These are phyloP conservation scores for Mormyrus lacerda DNA, from an alignment of 2,113 vertebrate species.

Conservation along the genomic window DNA sequence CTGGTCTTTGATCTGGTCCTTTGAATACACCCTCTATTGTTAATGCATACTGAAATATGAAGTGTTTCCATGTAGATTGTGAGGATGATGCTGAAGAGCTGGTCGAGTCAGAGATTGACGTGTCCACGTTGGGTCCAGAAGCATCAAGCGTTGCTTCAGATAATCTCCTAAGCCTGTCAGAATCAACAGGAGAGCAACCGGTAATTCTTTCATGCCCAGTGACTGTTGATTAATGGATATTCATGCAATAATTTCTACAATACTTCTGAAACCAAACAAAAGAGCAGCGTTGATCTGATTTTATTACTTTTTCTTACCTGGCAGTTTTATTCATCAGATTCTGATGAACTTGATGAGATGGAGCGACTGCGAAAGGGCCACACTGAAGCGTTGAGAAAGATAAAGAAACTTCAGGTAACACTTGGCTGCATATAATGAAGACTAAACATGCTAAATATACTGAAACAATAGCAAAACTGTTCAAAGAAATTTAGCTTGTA, in stretches of 20 bases:
- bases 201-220: conserved; percentile 33
- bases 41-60: background rate
- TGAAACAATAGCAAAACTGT: background rate
- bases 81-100: conserved; percentile 63
- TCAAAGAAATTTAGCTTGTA: background rate
- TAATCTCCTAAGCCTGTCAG: conserved; percentile 52
- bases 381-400: conserved; percentile 72
- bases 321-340: conserved; percentile 60
- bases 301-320: background rate
- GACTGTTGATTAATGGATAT: background rate
- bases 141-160: conserved; percentile 30
- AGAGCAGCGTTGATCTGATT: background rate
- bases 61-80: conserved; percentile 60
- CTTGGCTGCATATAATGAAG: background rate
- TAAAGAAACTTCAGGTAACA: conserved; percentile 74
- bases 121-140: conserved; percentile 35
- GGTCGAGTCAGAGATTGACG: conserved; percentile 61
- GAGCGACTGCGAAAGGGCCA: conserved; percentile 71
- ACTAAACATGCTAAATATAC: background rate
- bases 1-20: background rate
- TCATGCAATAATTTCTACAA: background rate
- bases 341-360: conserved; percentile 64
- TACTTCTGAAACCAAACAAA: background rate
- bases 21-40: background rate
- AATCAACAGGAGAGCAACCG: conserved; percentile 45